Evolutionary conservation across 2,113 vertebrate species (phyloP).

Genomic region (Solea solea): DNA sequence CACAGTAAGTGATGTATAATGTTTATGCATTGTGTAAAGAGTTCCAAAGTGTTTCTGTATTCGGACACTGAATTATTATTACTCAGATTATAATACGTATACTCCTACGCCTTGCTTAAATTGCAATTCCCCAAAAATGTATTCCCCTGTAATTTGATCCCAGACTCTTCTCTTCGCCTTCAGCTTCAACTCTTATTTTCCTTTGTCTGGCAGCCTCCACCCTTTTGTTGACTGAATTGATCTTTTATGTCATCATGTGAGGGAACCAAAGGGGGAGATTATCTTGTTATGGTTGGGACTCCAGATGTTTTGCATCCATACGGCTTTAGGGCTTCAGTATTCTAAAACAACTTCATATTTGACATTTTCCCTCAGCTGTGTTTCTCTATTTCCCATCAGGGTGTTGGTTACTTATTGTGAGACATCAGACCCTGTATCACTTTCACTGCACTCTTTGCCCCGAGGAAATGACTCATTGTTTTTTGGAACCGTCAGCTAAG

Average conservation of each 20-base stretch:
- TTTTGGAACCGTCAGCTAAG: slow-evolving; percentile 8
- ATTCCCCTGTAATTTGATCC: slow-evolving; percentile 7
- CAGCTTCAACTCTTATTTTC: slow-evolving; percentile 19
- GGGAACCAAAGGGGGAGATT: slow-evolving; percentile 5
- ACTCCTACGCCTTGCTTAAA: no score
- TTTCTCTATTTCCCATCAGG: slow-evolving; percentile 8
- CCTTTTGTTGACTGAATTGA: slow-evolving; percentile 47
- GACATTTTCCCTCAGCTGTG: not conserved
- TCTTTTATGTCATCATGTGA: slow-evolving; percentile 25
- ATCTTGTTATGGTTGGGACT: slow-evolving; percentile 29
- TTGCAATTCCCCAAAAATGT: not conserved
- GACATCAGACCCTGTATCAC: slow-evolving; percentile 3
- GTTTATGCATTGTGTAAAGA: not conserved
- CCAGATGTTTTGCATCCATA: slow-evolving; percentile 22
- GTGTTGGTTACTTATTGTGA: not conserved
- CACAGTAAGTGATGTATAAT: no score
- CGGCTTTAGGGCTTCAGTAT: not conserved
- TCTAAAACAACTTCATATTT: slow-evolving; percentile 14
- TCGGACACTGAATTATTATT: no score
- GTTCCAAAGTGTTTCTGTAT: no score
- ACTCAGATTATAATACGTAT: no score
- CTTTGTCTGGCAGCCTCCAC: slow-evolving; percentile 34
- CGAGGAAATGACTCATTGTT: slow-evolving; percentile 36
- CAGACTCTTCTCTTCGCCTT: slow-evolving; percentile 5
- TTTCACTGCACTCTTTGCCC: not conserved